A percentile compares a stretch with the other conserved stretches of the same genome.
Conservation (phyloP, 2,888 invertebrate genomes). For the Cephus rjabovi region DNA sequence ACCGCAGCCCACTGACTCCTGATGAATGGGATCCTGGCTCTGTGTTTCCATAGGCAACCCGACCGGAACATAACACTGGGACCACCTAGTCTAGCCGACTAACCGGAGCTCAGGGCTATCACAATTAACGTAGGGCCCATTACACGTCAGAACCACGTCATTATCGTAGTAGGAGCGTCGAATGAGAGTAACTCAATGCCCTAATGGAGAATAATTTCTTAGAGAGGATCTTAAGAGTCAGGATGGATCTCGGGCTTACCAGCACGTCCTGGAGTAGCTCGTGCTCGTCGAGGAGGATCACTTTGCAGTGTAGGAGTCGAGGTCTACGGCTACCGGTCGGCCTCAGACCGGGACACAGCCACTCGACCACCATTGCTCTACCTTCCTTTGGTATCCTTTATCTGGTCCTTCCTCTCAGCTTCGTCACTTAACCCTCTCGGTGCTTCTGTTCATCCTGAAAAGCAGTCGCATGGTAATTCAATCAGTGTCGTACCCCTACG, state of each 20-base stretch:
- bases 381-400: slow-evolving; percentile 15
- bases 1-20: background rate
- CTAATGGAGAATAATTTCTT: slow-evolving; percentile 11
- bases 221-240: background rate
- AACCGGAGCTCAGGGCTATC: slow-evolving; percentile 21
- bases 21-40: background rate
- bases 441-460: slow-evolving; percentile 23
- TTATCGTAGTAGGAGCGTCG: slow-evolving; percentile 7
- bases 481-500: slow-evolving; percentile 14
- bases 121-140: slow-evolving; percentile 46
- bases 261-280: slow-evolving; percentile 90
- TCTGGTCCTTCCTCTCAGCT: slow-evolving; percentile 3
- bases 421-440: background rate
- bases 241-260: slow-evolving; percentile 69
- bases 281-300: slow-evolving; percentile 89
- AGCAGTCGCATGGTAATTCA: slow-evolving; percentile 2
- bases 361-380: slow-evolving; percentile 61
- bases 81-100: slow-evolving; percentile 9
- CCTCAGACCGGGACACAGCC: slow-evolving; percentile 64
- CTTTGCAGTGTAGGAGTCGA: slow-evolving; percentile 80
- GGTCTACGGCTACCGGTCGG: slow-evolving; percentile 70
- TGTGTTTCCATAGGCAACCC: background rate
- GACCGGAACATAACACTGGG: slow-evolving; percentile 1
- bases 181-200: slow-evolving; percentile 1
- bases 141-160: slow-evolving; percentile 30